Conservation (phyloP, 2,888 invertebrate genomes). For the Polia nebulosa region DNA sequence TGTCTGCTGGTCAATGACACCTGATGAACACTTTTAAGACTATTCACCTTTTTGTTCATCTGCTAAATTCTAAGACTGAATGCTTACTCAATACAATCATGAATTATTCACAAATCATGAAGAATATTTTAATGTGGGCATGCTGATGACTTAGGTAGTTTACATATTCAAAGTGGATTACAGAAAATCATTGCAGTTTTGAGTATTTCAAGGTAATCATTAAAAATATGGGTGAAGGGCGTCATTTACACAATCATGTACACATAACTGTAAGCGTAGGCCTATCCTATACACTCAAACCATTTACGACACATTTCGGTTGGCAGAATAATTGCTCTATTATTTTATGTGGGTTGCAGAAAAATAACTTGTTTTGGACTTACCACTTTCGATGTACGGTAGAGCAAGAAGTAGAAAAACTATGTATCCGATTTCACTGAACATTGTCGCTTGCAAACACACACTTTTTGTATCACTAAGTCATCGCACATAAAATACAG, state of each 20-base stretch:
- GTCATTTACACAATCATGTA: constrained; percentile 12
- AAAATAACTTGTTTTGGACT: constrained; percentile 78
- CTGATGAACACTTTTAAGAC: constrained; percentile 27
- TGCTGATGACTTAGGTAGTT: constrained; percentile 34
- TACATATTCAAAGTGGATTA: constrained; percentile 21
- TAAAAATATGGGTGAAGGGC: constrained; percentile 53
- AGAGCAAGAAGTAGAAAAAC: constrained; percentile 93
- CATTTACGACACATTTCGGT: constrained; percentile 58
- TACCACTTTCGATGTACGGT: constrained; percentile 94
- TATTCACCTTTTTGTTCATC: constrained; percentile 41
- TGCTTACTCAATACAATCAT: constrained; percentile 15
- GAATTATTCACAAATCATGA: constrained; percentile 32
- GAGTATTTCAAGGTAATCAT: constrained; percentile 48
- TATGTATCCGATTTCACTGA: constrained; percentile 93
- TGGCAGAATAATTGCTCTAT: constrained; percentile 63
- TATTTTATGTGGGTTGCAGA: constrained; percentile 57
- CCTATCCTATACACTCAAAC: constrained; percentile 36
- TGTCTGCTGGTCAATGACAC: constrained; percentile 56
- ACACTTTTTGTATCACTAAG: constrained; percentile 89
- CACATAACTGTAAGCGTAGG: constrained; percentile 16
- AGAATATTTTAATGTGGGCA: constrained; percentile 17
- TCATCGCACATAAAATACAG: constrained; percentile 91
- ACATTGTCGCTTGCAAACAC: constrained; percentile 90
- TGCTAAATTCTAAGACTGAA: constrained; percentile 8
- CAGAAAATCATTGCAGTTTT: constrained; percentile 45